A percentile compares a stretch with the other conserved stretches of the same genome.
Conservation (phyloP, 2,797 vertebrate species). For the Ceryle rudis region DNA sequence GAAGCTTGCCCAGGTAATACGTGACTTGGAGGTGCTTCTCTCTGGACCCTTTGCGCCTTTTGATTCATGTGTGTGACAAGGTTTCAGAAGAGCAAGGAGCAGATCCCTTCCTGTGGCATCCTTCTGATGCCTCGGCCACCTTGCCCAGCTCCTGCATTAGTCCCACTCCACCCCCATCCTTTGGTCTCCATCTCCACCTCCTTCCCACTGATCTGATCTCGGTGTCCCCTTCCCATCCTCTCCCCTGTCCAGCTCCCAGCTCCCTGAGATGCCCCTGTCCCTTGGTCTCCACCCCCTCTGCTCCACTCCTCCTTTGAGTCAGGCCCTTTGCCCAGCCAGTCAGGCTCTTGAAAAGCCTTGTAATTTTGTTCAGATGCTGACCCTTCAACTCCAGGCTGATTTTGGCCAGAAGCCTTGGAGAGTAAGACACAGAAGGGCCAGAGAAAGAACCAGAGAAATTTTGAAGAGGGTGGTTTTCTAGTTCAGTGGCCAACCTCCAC, state of each 20-base stretch:
- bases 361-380: neutral
- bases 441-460: neutral
- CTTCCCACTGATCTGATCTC: neutral
- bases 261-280: rapidly evolving
- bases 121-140: neutral
- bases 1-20: neutral
- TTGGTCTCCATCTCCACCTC: neutral
- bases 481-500: neutral
- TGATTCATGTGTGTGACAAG: rapidly evolving
- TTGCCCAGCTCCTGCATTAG: neutral
- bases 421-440: neutral
- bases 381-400: neutral
- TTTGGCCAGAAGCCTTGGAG: neutral
- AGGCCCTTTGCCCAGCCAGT: neutral
- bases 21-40: neutral
- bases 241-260: neutral
- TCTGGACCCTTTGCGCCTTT: neutral
- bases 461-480: neutral
- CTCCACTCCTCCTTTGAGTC: neutral
- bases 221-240: neutral
- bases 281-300: neutral
- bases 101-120: neutral
- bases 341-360: neutral
- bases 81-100: neutral
- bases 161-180: neutral